Conservation (phyloP, 2,888 invertebrate genomes). For the Microplitis manilae region DNA sequence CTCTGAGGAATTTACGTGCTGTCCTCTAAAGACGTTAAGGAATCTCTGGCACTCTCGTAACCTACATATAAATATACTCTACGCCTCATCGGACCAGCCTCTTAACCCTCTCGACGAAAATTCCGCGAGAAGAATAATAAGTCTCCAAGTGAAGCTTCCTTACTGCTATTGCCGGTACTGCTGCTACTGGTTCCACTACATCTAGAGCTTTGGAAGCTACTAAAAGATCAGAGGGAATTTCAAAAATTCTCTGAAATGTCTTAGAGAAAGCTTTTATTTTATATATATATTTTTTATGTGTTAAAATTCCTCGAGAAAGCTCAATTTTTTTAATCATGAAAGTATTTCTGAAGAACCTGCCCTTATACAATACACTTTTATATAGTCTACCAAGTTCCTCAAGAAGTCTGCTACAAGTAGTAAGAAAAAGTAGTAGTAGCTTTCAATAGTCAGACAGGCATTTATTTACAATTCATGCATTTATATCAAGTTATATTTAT, state of each 20-base stretch:
- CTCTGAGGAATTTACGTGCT: constrained; percentile 57
- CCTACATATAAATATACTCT: constrained; percentile 38
- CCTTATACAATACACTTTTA: background rate
- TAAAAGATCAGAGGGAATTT: constrained; percentile 3
- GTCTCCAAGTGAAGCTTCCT: constrained; percentile 4
- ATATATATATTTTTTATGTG: background rate
- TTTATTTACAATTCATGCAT: background rate
- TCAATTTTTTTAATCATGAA: background rate
- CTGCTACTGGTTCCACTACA: background rate
- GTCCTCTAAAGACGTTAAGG: constrained; percentile 50
- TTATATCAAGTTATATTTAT: background rate
- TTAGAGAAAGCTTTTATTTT: constrained; percentile 1
- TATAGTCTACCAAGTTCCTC: background rate
- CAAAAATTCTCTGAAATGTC: constrained; percentile 9
- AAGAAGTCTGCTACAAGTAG: background rate
- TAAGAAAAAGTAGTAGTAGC: background rate
- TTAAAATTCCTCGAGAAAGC: background rate
- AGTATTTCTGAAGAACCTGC: background rate
- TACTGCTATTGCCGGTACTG: background rate
- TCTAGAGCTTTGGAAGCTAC: background rate
- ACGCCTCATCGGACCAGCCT: constrained; percentile 21
- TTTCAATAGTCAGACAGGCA: background rate
- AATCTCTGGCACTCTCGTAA: constrained; percentile 53
- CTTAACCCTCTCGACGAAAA: constrained; percentile 33
- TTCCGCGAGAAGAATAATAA: constrained; percentile 40